Evolutionary conservation across 2,888 invertebrate species (phyloP).

Genomic region (Leptopilina drosophilae): DNA sequence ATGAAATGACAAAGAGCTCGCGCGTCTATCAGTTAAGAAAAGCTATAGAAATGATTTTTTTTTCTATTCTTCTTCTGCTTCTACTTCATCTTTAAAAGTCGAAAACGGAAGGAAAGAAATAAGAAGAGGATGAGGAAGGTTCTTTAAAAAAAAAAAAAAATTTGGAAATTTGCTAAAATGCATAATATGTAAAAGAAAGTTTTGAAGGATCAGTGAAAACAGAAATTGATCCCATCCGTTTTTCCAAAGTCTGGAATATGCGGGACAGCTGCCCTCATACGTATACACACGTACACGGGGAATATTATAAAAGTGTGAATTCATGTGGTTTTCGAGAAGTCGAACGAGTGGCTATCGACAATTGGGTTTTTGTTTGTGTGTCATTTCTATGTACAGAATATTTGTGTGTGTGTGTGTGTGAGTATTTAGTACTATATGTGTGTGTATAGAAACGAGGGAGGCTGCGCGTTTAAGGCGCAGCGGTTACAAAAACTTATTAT

Average conservation of each 20-base stretch:
- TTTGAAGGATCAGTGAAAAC: slow-evolving; percentile 15
- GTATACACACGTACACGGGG: background rate
- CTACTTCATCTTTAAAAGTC: too few species aligned
- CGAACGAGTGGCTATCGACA: slow-evolving; percentile 4
- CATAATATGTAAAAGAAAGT: background rate
- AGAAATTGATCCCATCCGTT: slow-evolving; percentile 56
- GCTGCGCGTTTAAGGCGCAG: slow-evolving; percentile 24
- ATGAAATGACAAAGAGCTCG: too few species aligned
- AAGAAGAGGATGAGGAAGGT: slow-evolving; percentile 49
- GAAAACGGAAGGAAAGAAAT: background rate
- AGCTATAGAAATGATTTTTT: too few species aligned
- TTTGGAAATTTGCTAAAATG: slow-evolving; percentile 42
- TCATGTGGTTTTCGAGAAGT: slow-evolving; percentile 20
- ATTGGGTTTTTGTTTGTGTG: slow-evolving; percentile 16
- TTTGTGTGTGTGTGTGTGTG: background rate
- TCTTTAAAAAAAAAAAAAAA: slow-evolving; percentile 36
- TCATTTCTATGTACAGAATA: slow-evolving; percentile 5
- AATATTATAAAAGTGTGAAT: slow-evolving; percentile 7
- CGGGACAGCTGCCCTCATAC: slow-evolving; percentile 68
- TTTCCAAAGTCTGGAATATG: slow-evolving; percentile 60
- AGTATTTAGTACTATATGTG: too few species aligned
- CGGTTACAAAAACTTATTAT: slow-evolving; percentile 34
- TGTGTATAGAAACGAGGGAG: slow-evolving; percentile 26
- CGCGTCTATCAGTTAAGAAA: too few species aligned
- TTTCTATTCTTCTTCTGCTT: too few species aligned